phyloP scores from a whole-genome alignment of 1,140 invertebrate genomes.

The Mercenaria mercenaria region DNA sequence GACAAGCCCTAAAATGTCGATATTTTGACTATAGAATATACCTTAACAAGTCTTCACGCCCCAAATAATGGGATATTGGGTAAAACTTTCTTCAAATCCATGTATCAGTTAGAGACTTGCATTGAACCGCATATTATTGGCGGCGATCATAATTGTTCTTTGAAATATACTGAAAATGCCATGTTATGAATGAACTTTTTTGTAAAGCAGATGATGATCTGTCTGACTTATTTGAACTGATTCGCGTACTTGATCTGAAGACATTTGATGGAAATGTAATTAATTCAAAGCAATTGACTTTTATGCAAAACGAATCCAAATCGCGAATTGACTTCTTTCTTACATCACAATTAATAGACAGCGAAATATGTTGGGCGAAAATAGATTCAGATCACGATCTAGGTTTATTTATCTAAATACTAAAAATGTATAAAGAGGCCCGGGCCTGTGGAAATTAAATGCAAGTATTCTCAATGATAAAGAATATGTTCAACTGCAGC shows the following conservation, averaged over 20 bases:
- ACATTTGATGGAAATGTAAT: background rate
- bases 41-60: too few relatives aligned
- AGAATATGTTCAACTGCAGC: background rate
- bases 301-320: background rate
- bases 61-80: too few relatives aligned
- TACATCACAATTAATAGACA: background rate
- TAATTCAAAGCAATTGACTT: background rate
- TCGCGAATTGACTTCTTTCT: background rate
- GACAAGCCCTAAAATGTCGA: too few relatives aligned
- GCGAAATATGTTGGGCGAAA: background rate
- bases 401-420: background rate
- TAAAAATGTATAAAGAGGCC: background rate
- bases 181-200: too few relatives aligned
- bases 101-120: background rate
- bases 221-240: background rate
- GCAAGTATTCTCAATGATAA: background rate
- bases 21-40: too few relatives aligned
- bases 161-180: background rate
- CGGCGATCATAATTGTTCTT: background rate
- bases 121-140: background rate
- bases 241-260: background rate
- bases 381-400: background rate
- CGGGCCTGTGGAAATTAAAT: background rate
- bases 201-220: background rate
- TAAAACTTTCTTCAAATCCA: background rate